Evolutionary conservation across 2,113 vertebrate genomes (phyloP).

Genomic region (Arothron firmamentum): DNA sequence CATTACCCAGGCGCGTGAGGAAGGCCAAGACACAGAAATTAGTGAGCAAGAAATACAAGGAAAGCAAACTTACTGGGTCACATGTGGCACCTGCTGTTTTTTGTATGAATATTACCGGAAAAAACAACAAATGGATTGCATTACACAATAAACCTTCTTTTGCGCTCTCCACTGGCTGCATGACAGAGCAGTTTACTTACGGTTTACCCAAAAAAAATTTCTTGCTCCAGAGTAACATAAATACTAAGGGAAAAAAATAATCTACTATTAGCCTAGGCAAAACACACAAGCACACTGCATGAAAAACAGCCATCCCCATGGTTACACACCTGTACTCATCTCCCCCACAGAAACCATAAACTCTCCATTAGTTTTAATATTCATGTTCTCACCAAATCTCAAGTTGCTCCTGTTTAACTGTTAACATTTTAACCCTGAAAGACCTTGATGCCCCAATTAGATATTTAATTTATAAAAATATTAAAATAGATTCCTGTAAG

Average conservation of each 20-base stretch:
- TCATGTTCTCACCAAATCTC: slow-evolving; percentile 10
- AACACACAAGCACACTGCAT: background rate
- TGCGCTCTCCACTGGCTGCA: slow-evolving; percentile 35
- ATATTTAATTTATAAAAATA: slow-evolving; percentile 29
- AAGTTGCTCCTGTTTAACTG: slow-evolving; percentile 20
- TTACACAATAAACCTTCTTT: slow-evolving; percentile 54
- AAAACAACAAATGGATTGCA: slow-evolving; percentile 59
- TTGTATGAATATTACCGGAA: slow-evolving; percentile 69
- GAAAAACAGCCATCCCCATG: slow-evolving; percentile 31
- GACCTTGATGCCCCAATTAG: no score
- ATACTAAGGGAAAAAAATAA: slow-evolving; percentile 8
- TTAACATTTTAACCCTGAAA: background rate
- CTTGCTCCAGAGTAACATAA: slow-evolving; percentile 16
- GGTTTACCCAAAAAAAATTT: slow-evolving; percentile 25
- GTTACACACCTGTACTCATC: slow-evolving; percentile 40
- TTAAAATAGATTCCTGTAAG: no score
- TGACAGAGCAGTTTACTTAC: slow-evolving; percentile 38
- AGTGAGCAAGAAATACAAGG: slow-evolving; percentile 69
- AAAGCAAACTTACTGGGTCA: slow-evolving; percentile 70
- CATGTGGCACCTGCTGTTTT: slow-evolving; percentile 65
- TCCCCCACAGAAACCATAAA: slow-evolving; percentile 22
- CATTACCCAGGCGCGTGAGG: slow-evolving; percentile 66
- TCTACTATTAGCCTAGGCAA: slow-evolving; percentile 32
- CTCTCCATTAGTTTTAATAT: slow-evolving; percentile 28
- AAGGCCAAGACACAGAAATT: slow-evolving; percentile 67